Percentiles rank a stretch among this genome's conserved stretches.
Evolutionary conservation across 2,797 vertebrate species (phyloP).

Genomic region (Sciaenops ocellatus): DNA sequence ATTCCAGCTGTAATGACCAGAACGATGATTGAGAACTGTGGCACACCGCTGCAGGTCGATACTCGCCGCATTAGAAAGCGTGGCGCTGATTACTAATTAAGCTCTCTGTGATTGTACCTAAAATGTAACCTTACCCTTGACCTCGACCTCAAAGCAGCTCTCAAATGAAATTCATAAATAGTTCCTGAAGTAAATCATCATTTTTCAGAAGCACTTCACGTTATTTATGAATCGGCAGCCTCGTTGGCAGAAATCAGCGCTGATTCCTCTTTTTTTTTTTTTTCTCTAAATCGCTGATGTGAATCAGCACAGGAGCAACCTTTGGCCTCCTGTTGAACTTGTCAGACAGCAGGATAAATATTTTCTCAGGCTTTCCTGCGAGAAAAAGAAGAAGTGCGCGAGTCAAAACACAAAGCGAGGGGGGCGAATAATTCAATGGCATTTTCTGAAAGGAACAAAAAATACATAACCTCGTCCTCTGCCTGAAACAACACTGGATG

Average conservation of each 20-base stretch:
- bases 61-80: constrained; percentile 60
- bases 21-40: constrained; percentile 79
- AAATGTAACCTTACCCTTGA: constrained; percentile 61
- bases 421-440: constrained; percentile 12
- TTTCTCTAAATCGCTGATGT: constrained; percentile 24
- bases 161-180: constrained; percentile 41
- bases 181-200: constrained; percentile 33
- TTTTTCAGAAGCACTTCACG: constrained; percentile 32
- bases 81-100: constrained; percentile 65
- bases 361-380: constrained; percentile 67
- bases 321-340: constrained; percentile 55
- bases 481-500: constrained; percentile 55
- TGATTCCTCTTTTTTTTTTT: constrained; percentile 1
- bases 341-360: constrained; percentile 60
- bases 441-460: constrained; percentile 30
- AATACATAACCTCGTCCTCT: constrained; percentile 11
- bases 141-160: constrained; percentile 51
- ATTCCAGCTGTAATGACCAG: constrained; percentile 77
- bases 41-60: constrained; percentile 71
- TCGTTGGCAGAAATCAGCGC: constrained; percentile 3
- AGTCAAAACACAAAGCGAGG: constrained; percentile 8
- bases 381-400: constrained; percentile 5
- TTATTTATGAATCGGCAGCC: background rate
- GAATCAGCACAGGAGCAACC: constrained; percentile 40
- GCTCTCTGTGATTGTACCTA: constrained; percentile 49